Evolutionary conservation across 2,888 invertebrate species (phyloP), one percentile per base, ranked within the genome.

Genomic region (Patella caerulea): DNA sequence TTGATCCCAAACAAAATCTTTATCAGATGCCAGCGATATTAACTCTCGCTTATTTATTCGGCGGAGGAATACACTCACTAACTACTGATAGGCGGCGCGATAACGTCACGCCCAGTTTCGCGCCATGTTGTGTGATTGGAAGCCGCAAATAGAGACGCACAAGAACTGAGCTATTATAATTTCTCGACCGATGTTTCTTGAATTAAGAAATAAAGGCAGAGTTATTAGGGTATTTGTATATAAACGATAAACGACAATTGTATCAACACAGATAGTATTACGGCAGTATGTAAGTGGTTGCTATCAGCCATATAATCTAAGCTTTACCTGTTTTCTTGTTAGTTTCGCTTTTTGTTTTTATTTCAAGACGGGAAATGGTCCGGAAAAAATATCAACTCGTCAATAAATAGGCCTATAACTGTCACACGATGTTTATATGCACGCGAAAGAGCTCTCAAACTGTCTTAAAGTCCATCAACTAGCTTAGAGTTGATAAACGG

Each of bases 41-140:
- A 65, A 72, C 54, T 45, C 72, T n/a, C 69, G 76, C 76, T 76
- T 76, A 72, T 76, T 76, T 76, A 73, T 71, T 73, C 53, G 72
- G 76, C 76, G 76, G 52, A 76, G 59, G 70, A 70, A 72, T 76
- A 72, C 69, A 72, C 76, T 53, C 56, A 54, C 75, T 52, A 71
- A 54, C 70, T 53, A 71, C 70, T 75, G 75, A 75, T 75, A 70
- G 75, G 75, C 55, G 65, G 65, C 65, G 65, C 65, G 65, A 65
- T 65, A 65, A 65, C 65, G 65, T 65, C 65, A 65, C 65, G 65
- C 65, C 65, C 65, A 65, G 65, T 65, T 65, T 65, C 65, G 65
- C 65, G 65, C 65, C 65, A 65, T 24, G 65, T 24, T 24, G 65
- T 65, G 14, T 65, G 65, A 65, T 65, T 65, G 65, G 65, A 24